These are phyloP conservation scores for Pollimyrus isidori DNA, from an alignment of 2,113 vertebrate genomes.

Conservation along the genomic window DNA sequence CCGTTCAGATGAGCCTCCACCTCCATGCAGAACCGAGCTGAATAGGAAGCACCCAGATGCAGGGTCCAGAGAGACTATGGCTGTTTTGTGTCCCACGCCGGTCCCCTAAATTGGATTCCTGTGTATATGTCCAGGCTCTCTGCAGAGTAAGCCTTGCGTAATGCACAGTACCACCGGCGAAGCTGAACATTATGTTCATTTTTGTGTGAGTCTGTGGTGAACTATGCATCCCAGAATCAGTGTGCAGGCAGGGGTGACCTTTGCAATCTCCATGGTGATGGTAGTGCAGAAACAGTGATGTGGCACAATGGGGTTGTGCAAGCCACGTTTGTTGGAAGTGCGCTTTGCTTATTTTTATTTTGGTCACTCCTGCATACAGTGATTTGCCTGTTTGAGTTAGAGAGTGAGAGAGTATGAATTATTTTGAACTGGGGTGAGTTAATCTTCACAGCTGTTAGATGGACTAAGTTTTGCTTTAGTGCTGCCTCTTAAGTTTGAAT, in stretches of 20 bases:
- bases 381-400: background rate
- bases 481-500: background rate
- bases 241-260: background rate
- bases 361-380: conserved; percentile 19
- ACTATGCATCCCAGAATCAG: background rate
- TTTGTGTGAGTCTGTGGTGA: background rate
- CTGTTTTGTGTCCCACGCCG: background rate
- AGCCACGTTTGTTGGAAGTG: background rate
- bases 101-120: background rate
- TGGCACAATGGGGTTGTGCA: conserved; percentile 15
- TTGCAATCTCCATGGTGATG: background rate
- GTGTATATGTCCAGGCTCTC: background rate
- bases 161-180: background rate
- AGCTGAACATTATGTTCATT: background rate
- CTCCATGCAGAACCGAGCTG: background rate
- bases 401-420: background rate
- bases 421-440: background rate
- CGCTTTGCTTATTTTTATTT: conserved; percentile 19
- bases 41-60: background rate
- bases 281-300: conserved; percentile 25
- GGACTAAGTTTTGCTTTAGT: background rate
- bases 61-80: background rate
- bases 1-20: background rate
- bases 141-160: background rate
- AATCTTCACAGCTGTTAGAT: background rate